phyloP scores from a whole-genome alignment of 2,888 invertebrate genomes.

The Ornithoptera priamus region DNA sequence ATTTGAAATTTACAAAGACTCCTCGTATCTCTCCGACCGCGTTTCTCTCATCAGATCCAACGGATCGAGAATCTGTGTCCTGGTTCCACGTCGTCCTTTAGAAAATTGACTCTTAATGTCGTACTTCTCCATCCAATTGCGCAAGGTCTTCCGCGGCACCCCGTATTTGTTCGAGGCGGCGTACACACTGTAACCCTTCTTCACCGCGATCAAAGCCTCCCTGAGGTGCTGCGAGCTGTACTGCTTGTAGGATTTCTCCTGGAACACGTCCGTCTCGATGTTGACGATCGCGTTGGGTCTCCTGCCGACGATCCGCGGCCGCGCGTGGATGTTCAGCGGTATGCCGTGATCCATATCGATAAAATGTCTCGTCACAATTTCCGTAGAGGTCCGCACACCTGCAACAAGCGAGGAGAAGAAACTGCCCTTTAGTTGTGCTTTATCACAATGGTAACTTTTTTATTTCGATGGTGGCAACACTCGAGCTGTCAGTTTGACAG shows the following conservation, averaged over 20 bases:
- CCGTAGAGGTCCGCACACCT: conserved; percentile 73
- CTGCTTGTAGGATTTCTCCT: conserved; percentile 76
- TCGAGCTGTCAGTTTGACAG: conserved; percentile 40
- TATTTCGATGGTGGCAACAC: conserved; percentile 35
- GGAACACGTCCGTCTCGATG: conserved; percentile 73
- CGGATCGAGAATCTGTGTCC: conserved; percentile 64
- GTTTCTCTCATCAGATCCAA: conserved; percentile 62
- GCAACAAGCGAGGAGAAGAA: conserved; percentile 75
- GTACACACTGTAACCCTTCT: conserved; percentile 77
- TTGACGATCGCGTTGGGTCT: conserved; percentile 71
- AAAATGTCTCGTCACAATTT: conserved; percentile 74
- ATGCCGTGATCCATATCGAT: conserved; percentile 73
- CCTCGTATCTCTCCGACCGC: conserved; percentile 58
- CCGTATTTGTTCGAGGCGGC: conserved; percentile 79
- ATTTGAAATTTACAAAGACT: conserved; percentile 35
- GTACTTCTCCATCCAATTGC: conserved; percentile 81
- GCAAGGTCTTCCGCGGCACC: conserved; percentile 76
- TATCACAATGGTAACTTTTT: conserved; percentile 31
- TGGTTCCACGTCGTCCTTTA: conserved; percentile 67
- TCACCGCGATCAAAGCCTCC: conserved; percentile 74
- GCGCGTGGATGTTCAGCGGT: conserved; percentile 68
- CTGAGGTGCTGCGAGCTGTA: conserved; percentile 75
- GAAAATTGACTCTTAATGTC: conserved; percentile 79
- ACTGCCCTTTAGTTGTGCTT: conserved; percentile 55
- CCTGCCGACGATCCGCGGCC: conserved; percentile 67